Base-by-base conservation (phyloP, 2,888 invertebrate genomes). In the Microchrysa polita region DNA sequence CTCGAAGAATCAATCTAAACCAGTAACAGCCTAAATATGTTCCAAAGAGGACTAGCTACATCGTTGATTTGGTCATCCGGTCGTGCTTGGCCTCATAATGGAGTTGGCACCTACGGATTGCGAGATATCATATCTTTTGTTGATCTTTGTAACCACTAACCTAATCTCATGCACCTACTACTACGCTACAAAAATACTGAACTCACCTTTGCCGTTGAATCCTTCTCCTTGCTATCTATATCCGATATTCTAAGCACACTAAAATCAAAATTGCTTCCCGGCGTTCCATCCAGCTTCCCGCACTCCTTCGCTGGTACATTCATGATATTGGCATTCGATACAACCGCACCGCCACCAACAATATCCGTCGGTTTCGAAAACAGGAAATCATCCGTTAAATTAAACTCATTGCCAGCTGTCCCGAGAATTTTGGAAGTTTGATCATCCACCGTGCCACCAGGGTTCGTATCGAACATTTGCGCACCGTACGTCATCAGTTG, bases 141-240 rank as follows among this genome's bases (percentile, higher is more conserved):
- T n/a, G n/a, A n/a, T n/a, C n/a, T n/a, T n/a, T n/a, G n/a, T n/a
- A n/a, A n/a, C n/a, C n/a, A n/a, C n/a, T n/a, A n/a, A n/a, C n/a
- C n/a, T n/a, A n/a, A n/a, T n/a, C n/a, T n/a, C n/a, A n/a, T n/a
- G n/a, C n/a, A n/a, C n/a, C n/a, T n/a, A n/a, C n/a, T n/a, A n/a
- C n/a, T n/a, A n/a, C n/a, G n/a, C n/a, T n/a, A n/a, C n/a, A 34
- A 34, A 5, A 34, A 34, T 5, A 34, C 7, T 7, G 4, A 34
- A 72, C 61, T 73, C 52, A 76, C 76, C 76, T 74, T 69, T 18
- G 63, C 22, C 34, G 74, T 59, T 20, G 73, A 42, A 34, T 74
- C 73, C 42, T 76, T 76, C 22, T 73, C 73, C 18, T 76, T 74
- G 42, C 67, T 75, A 22, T 76, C 74, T 48, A 76, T 71, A 20